Evolutionary conservation across 2,797 vertebrate genomes (phyloP).

Genomic region (Caiman crocodilus): DNA sequence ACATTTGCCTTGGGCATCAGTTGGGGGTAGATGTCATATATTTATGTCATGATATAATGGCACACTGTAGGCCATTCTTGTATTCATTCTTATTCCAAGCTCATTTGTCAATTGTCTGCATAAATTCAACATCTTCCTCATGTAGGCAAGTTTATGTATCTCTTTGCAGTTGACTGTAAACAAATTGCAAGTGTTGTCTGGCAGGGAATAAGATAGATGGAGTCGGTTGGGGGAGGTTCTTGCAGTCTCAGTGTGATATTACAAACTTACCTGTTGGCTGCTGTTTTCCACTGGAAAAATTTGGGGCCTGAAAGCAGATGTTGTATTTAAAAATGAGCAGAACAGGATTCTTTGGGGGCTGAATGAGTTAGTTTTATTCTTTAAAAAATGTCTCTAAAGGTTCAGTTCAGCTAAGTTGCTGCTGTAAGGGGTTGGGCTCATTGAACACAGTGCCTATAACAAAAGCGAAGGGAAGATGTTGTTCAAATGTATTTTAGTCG

Average conservation of each 20-base stretch:
- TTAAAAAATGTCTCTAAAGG: background rate
- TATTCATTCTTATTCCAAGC: constrained; percentile 69
- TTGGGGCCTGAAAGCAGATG: constrained; percentile 41
- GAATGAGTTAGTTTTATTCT: background rate
- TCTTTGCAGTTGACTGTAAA: constrained; percentile 81
- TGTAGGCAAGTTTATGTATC: constrained; percentile 79
- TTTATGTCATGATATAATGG: constrained; percentile 84
- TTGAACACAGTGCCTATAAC: background rate
- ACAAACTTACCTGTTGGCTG: constrained; percentile 43
- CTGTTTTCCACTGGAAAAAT: constrained; percentile 15
- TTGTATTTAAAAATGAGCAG: constrained; percentile 19
- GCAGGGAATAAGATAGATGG: constrained; percentile 77
- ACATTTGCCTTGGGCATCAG: constrained; percentile 79
- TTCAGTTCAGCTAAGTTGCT: background rate
- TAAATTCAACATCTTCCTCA: constrained; percentile 80
- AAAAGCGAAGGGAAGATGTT: background rate
- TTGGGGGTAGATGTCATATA: constrained; percentile 79
- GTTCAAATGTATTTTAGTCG: background rate
- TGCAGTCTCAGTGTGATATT: constrained; percentile 18
- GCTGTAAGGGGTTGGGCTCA: constrained; percentile 21
- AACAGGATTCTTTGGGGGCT: background rate
- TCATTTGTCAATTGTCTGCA: constrained; percentile 83
- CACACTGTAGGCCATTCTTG: constrained; percentile 81
- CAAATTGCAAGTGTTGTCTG: constrained; percentile 75
- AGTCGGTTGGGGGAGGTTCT: constrained; percentile 62